These are phyloP conservation scores for Euphysa ruthae DNA, from an alignment of 30 jellyfish, hydroid and myxozoan genomes.

Conservation along the genomic window DNA sequence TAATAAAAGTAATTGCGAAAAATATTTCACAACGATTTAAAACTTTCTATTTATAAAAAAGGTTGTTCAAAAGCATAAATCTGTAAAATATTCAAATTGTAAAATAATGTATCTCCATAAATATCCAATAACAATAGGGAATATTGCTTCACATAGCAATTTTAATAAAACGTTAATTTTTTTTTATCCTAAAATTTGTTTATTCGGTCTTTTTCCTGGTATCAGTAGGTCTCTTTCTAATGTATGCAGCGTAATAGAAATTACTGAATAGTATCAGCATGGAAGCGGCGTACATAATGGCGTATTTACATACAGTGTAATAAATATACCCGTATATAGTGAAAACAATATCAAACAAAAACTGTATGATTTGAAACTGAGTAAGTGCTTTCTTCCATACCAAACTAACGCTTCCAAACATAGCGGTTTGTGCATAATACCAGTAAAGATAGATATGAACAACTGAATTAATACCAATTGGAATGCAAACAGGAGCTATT, in stretches of 20 bases:
- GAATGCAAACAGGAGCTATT: constrained; percentile 67
- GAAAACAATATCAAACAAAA: constrained; percentile 44
- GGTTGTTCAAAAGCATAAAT: too few species aligned
- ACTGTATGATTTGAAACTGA: constrained; percentile 70
- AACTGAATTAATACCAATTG: constrained; percentile 61
- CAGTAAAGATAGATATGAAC: constrained; percentile 70
- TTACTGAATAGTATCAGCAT: constrained; percentile 58
- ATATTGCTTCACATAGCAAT: too few species aligned
- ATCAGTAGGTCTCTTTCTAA: constrained; percentile 6
- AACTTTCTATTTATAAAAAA: too few species aligned
- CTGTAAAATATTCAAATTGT: too few species aligned
- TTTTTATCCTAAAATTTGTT: too few species aligned
- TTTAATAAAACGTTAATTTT: too few species aligned
- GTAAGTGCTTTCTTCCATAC: constrained; percentile 65
- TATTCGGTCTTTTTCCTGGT: neutral
- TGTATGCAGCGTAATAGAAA: constrained; percentile 61
- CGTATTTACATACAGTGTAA: constrained; percentile 65
- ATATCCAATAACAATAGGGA: too few species aligned
- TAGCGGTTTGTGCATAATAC: constrained; percentile 55
- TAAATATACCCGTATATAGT: constrained; percentile 53
- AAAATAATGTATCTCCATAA: too few species aligned
- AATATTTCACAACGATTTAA: too few species aligned
- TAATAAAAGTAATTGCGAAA: too few species aligned
- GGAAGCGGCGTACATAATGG: constrained; percentile 52
- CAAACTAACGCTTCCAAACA: constrained; percentile 7